phyloP scores from a whole-genome alignment of 2,888 invertebrate genomes.

The Bimastos eiseni region DNA sequence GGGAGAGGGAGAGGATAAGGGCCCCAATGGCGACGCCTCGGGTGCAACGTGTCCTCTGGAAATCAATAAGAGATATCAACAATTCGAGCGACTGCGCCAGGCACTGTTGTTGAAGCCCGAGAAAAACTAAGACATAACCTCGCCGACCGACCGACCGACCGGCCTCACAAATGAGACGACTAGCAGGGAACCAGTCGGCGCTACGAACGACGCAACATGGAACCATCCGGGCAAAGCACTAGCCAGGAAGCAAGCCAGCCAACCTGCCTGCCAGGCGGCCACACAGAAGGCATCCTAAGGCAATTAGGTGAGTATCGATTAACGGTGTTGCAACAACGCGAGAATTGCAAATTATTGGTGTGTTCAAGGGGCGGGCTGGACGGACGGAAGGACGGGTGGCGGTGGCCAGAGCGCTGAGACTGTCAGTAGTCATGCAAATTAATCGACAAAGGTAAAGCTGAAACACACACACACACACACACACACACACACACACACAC shows the following conservation, averaged over 20 bases:
- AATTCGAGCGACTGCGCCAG: not conserved
- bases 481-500: no score
- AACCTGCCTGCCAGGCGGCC: not conserved
- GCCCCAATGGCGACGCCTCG: not conserved
- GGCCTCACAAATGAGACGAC: not conserved
- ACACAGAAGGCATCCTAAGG: constrained; percentile 9
- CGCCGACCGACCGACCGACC: not conserved
- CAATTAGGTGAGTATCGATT: constrained; percentile 6
- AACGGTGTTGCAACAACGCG: not conserved
- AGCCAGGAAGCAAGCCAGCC: not conserved
- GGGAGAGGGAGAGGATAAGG: no score
- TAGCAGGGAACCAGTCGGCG: not conserved
- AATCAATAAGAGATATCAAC: not conserved
- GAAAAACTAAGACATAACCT: not conserved
- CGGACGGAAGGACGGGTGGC: not conserved
- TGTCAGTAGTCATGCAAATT: not conserved
- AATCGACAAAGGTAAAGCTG: constrained; percentile 13
- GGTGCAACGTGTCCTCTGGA: not conserved
- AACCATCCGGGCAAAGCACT: not conserved
- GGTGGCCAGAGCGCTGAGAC: not conserved
- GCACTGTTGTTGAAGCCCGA: not conserved
- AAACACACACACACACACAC: not conserved
- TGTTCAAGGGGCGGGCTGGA: not conserved
- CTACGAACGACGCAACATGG: not conserved
- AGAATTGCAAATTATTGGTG: constrained; percentile 4